These are phyloP conservation scores for Echinops telfairi DNA, from an alignment of 2,113 vertebrate genomes.

Conservation along the genomic window DNA sequence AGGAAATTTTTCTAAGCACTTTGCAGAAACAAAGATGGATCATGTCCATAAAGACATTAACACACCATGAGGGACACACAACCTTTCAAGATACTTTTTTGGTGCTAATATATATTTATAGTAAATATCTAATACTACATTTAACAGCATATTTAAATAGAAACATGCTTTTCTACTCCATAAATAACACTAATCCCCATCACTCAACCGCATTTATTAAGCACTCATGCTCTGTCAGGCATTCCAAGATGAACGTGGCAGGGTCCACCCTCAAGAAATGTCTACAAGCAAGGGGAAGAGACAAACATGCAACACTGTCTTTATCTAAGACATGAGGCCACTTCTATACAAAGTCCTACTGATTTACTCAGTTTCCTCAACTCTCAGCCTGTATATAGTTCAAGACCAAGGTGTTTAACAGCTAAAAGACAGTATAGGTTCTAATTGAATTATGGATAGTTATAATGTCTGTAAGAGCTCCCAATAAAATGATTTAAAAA, in stretches of 20 bases:
- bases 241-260: constrained; percentile 59
- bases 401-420: constrained; percentile 54
- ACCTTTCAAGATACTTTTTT: constrained; percentile 59
- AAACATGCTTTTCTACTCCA: constrained; percentile 79
- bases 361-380: constrained; percentile 56
- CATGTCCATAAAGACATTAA: constrained; percentile 64
- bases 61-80: constrained; percentile 59
- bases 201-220: constrained; percentile 71
- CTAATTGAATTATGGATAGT: no score
- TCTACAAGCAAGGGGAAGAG: constrained; percentile 53
- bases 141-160: constrained; percentile 78
- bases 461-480: no score
- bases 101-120: constrained; percentile 76
- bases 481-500: no score
- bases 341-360: constrained; percentile 46
- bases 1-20: constrained; percentile 58
- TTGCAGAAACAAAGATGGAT: constrained; percentile 62
- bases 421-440: constrained; percentile 39
- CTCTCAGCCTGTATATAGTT: background rate
- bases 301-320: constrained; percentile 55
- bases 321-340: constrained; percentile 30
- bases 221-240: constrained; percentile 67
- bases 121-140: constrained; percentile 69
- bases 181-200: constrained; percentile 74
- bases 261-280: constrained; percentile 54